Evolutionary conservation across 2,888 invertebrate genomes (phyloP), one percentile per base, ranked within the genome.

Genomic region (Erpobdella octoculata): DNA sequence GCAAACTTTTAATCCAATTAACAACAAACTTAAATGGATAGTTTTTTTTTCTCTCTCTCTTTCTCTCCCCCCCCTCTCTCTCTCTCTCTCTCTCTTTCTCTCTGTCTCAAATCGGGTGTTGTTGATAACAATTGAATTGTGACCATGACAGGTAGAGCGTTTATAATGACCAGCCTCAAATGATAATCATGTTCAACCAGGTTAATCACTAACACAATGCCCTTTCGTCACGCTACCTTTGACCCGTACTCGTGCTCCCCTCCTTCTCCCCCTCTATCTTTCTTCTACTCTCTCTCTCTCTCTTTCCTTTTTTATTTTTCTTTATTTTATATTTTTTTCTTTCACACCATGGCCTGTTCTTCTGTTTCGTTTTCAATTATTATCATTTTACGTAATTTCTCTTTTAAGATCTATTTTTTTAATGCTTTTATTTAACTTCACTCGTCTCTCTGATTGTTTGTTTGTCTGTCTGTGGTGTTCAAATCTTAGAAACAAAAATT

Each of bases 211-310:
- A 53, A 53, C n/a, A 53, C 53, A 53, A 53, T 53, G 53, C 21
- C 4, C 53, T 25, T 53, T 53, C 53, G 53, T 53, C 15, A 53
- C 53, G 53, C 53, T 28, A 53, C 21, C 21, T 53, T 25, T n/a
- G 12, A 12, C 18, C 18, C 46, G 12, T 41, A 12, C 18, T 41
- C 46, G 12, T 41, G 12, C 18, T 62, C 31, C 35, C 12, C 28
- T 62, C 6, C 38, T 37, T 36, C 36, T 65, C n/a, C 37, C 18
- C 25, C 65, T 65, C 37, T 65, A 36, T 65, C 65, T 36, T 65
- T 38, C 37, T 64, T 36, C 31, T 64, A n/a, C 18, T 6, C 25
- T 35, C 4, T n/a, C n/a, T 4, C 36, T 35, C 33, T 18, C n/a
- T 35, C 37, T 33, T 37, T 25, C 38, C n/a, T 38, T 36, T 36